Conservation (phyloP, 2,797 vertebrate species). For the Enteromius unitaeniatus region DNA sequence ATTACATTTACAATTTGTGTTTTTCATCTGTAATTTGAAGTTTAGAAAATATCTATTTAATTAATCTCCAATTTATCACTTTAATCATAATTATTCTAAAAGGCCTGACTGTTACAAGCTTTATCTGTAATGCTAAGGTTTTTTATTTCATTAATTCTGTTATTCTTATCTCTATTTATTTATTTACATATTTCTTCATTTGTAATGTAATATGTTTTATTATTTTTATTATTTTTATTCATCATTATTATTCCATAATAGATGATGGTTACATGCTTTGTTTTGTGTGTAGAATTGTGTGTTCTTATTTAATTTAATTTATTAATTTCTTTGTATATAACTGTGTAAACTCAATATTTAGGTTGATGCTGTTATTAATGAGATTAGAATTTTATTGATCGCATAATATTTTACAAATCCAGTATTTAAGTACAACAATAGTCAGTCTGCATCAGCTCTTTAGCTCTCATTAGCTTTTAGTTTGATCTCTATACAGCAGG, state of each 20-base stretch:
- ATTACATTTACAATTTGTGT: not conserved
- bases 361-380: not conserved
- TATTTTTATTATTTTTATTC: too few species aligned
- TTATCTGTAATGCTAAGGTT: not conserved
- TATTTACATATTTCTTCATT: not conserved
- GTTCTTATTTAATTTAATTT: too few species aligned
- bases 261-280: not conserved
- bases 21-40: not conserved
- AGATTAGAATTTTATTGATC: not conserved
- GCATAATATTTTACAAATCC: not conserved
- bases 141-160: not conserved
- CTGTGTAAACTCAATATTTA: not conserved
- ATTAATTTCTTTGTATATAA: not conserved
- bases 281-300: not conserved
- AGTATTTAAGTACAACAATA: not conserved
- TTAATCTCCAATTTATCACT: not conserved
- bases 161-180: not conserved
- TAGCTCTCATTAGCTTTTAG: not conserved
- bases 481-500: constrained; percentile 7
- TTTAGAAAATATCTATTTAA: not conserved
- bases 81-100: not conserved
- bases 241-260: not conserved
- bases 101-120: not conserved
- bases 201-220: not conserved
- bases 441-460: not conserved